Evolutionary conservation across 2,113 vertebrate genomes (phyloP).

Genomic region (Campylomormyrus numenius): DNA sequence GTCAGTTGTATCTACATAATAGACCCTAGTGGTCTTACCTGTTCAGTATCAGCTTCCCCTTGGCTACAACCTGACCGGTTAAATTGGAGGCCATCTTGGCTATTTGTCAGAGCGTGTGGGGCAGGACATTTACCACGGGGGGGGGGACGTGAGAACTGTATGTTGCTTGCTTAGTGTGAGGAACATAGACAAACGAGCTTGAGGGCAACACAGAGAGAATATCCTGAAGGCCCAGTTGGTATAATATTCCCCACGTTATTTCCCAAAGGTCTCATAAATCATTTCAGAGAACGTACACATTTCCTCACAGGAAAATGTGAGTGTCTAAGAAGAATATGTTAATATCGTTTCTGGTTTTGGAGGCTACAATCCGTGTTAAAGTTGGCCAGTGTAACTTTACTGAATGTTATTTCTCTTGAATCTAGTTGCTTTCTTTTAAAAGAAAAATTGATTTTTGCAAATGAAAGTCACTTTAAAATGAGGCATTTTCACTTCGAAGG

Average conservation of each 20-base stretch:
- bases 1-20: constrained; percentile 7
- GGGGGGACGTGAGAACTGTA: not conserved
- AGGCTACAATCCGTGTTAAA: not conserved
- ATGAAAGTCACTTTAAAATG: not conserved
- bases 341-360: not conserved
- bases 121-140: not conserved
- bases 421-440: not conserved
- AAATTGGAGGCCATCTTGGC: not conserved
- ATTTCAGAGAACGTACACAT: not conserved
- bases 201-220: not conserved
- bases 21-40: not conserved
- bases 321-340: not conserved
- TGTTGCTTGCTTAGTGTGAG: not conserved
- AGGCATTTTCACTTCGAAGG: not conserved
- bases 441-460: not conserved
- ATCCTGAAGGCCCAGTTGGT: not conserved
- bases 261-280: constrained; percentile 3
- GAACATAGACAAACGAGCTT: not conserved
- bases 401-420: not conserved
- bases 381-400: not conserved
- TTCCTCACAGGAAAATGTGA: not conserved
- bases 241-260: not conserved
- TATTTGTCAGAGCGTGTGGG: not conserved
- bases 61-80: not conserved
- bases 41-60: not conserved